These are phyloP conservation scores for Diplodus puntazzo DNA, from an alignment of 2,797 vertebrate genomes.

Conservation along the genomic window DNA sequence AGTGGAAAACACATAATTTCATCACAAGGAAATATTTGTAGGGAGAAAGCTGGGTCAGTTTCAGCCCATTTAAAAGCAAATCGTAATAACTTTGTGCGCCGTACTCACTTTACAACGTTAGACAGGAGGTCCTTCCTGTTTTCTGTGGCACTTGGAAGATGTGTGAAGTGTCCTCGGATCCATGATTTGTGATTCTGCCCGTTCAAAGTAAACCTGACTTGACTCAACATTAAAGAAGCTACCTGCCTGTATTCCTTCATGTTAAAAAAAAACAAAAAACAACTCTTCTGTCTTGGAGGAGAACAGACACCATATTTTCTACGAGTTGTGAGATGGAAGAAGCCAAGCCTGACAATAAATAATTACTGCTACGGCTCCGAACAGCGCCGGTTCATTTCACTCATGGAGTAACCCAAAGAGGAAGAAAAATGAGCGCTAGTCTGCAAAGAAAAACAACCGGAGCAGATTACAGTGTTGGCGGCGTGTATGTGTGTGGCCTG, in stretches of 20 bases:
- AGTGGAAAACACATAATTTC: not conserved
- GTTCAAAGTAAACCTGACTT: not conserved
- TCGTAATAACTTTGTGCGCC: not conserved
- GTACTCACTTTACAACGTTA: no score
- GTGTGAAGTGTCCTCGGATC: not conserved
- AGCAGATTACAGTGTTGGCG: conserved; percentile 43
- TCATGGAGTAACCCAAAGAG: conserved; percentile 55
- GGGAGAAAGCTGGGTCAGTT: not conserved
- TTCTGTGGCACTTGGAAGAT: not conserved
- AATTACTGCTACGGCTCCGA: conserved; percentile 45
- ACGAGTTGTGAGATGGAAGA: conserved; percentile 37
- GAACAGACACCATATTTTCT: conserved; percentile 11
- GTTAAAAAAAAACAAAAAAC: not conserved
- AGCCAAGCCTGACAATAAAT: conserved; percentile 55
- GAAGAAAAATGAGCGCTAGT: conserved; percentile 44
- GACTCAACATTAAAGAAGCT: not conserved
- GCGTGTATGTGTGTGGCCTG: conserved; percentile 27
- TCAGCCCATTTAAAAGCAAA: not conserved
- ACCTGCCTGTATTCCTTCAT: not conserved
- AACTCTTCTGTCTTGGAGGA: not conserved
- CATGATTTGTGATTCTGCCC: not conserved
- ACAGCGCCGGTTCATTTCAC: conserved; percentile 57
- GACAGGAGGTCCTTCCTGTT: not conserved
- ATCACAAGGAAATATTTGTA: not conserved
- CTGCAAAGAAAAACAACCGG: conserved; percentile 26